phyloP scores from a whole-genome alignment of 2,113 vertebrate genomes.

The Meriones unguiculatus region DNA sequence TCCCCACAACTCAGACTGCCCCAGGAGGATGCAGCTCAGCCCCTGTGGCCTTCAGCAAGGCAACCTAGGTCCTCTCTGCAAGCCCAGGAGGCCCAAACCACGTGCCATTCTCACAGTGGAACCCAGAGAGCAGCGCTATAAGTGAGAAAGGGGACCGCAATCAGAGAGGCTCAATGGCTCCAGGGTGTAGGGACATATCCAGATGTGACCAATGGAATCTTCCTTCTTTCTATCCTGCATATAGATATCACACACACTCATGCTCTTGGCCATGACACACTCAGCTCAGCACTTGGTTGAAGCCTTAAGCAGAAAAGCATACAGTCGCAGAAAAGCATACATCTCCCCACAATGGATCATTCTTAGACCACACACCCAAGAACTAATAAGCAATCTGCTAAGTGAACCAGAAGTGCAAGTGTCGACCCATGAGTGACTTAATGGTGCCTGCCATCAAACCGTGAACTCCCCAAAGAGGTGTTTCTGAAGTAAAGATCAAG shows the following conservation, averaged over 20 bases:
- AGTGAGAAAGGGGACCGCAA: rapidly evolving
- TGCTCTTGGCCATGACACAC: rapidly evolving
- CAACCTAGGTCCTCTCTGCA: neutral
- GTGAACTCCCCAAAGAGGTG: neutral
- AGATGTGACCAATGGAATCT: rapidly evolving
- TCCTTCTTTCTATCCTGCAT: neutral
- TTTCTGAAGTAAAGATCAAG: neutral
- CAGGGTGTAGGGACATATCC: rapidly evolving
- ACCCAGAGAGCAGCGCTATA: neutral
- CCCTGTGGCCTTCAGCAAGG: neutral
- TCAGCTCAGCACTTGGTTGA: neutral
- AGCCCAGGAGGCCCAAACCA: neutral
- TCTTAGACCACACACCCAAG: neutral
- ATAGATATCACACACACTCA: neutral
- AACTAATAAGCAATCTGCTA: neutral
- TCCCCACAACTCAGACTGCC: neutral
- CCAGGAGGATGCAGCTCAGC: neutral
- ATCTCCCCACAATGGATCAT: rapidly evolving
- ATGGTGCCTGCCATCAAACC: neutral
- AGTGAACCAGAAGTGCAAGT: slow-evolving; percentile 29
- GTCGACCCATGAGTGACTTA: neutral
- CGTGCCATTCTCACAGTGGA: neutral
- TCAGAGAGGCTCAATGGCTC: rapidly evolving
- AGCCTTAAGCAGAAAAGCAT: neutral
- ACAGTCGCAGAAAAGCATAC: rapidly evolving